Evolutionary conservation across 1,140 invertebrate species (phyloP).

Genomic region (Babylonia areolata): DNA sequence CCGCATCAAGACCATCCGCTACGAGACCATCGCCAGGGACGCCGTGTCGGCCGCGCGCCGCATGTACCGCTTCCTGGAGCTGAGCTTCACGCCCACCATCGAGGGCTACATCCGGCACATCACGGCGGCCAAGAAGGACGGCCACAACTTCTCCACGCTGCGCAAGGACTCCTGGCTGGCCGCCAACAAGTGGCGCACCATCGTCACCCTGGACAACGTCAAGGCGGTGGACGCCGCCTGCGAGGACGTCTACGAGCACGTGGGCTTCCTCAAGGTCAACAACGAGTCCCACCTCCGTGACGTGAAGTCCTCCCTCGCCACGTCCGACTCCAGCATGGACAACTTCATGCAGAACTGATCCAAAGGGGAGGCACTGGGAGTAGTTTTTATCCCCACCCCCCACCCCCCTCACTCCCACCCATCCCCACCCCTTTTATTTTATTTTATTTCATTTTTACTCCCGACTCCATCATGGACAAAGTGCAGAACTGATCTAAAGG

Average conservation of each 20-base stretch:
- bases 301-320: conserved; percentile 26
- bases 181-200: conserved; percentile 36
- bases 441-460: too few relatives aligned
- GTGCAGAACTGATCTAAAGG: too few relatives aligned
- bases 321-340: conserved; percentile 21
- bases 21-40: conserved; percentile 39
- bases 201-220: conserved; percentile 28
- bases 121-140: conserved; percentile 33
- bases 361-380: too few relatives aligned
- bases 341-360: too few relatives aligned
- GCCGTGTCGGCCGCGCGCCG: conserved; percentile 1
- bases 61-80: conserved; percentile 37
- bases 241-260: conserved; percentile 28
- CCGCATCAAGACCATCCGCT: conserved; percentile 28
- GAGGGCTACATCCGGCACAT: conserved; percentile 34
- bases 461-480: too few relatives aligned
- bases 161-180: conserved; percentile 36
- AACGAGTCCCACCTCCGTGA: conserved; percentile 23
- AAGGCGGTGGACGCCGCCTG: conserved; percentile 29
- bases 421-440: too few relatives aligned
- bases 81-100: conserved; percentile 25
- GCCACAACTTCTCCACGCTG: conserved; percentile 38
- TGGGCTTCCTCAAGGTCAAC: conserved; percentile 34
- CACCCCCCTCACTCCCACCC: too few relatives aligned
- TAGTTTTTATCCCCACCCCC: too few relatives aligned